phyloP scores from a whole-genome alignment of 2,113 vertebrate genomes.

The Tilapia sparmanii region DNA sequence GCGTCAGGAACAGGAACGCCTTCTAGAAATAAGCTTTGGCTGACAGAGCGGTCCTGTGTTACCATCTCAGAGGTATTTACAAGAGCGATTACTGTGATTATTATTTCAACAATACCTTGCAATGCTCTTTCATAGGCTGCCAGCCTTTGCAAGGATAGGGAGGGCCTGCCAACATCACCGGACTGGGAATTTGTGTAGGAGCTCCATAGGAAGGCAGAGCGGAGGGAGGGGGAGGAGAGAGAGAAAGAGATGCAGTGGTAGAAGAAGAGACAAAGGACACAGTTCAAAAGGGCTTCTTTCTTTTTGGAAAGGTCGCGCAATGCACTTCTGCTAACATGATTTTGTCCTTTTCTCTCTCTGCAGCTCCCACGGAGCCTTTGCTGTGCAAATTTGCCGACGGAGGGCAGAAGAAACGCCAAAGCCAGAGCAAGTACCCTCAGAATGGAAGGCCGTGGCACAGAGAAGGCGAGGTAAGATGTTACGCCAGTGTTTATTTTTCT shows the following conservation, averaged over 20 bases:
- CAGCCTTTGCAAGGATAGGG: slow-evolving; percentile 64
- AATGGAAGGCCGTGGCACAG: slow-evolving; percentile 95
- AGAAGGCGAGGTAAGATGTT: slow-evolving; percentile 89
- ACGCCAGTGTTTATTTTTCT: background rate
- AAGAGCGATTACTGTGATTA: slow-evolving; percentile 75
- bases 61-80: slow-evolving; percentile 73
- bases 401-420: slow-evolving; percentile 96
- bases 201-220: slow-evolving; percentile 56
- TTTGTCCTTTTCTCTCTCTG: slow-evolving; percentile 56
- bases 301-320: slow-evolving; percentile 65
- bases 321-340: slow-evolving; percentile 38
- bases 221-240: slow-evolving; percentile 2
- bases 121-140: slow-evolving; percentile 77
- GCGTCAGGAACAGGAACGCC: slow-evolving; percentile 33
- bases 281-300: slow-evolving; percentile 71
- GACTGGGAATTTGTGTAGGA: slow-evolving; percentile 70
- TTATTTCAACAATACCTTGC: slow-evolving; percentile 80
- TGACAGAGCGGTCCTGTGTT: slow-evolving; percentile 54
- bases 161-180: slow-evolving; percentile 65
- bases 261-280: slow-evolving; percentile 1
- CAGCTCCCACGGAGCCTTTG: slow-evolving; percentile 94
- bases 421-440: slow-evolving; percentile 97
- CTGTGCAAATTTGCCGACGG: slow-evolving; percentile 98
- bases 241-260: slow-evolving; percentile 6
- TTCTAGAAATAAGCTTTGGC: slow-evolving; percentile 55